Conservation (phyloP, 2,888 invertebrate genomes). For the Acrocera orbiculus region DNA sequence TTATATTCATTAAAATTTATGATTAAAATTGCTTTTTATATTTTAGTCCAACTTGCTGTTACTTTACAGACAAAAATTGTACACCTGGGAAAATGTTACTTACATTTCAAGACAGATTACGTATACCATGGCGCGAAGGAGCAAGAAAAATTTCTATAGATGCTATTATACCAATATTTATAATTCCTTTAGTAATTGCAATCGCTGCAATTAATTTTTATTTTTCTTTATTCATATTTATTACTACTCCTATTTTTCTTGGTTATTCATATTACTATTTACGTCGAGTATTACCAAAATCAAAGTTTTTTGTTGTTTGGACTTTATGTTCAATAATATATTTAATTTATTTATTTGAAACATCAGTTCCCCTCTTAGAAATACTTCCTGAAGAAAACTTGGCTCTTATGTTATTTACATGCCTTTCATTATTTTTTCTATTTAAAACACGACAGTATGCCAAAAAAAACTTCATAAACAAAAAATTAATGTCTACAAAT, state of each 20-base stretch:
- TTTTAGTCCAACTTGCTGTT: conserved; percentile 26
- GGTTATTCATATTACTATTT: conserved; percentile 20
- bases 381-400: conserved; percentile 49
- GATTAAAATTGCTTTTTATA: background rate
- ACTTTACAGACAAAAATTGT: conserved; percentile 18
- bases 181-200: conserved; percentile 33
- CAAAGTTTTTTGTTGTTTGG: conserved; percentile 63
- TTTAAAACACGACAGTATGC: conserved; percentile 20
- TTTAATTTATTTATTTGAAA: conserved; percentile 51
- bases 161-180: conserved; percentile 33
- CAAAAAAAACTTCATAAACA: conserved; percentile 23
- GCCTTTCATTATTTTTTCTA: conserved; percentile 19
- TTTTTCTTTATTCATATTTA: conserved; percentile 23
- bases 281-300: conserved; percentile 28
- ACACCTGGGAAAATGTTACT: conserved; percentile 26
- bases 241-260: conserved; percentile 19
- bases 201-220: conserved; percentile 33
- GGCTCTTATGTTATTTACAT: conserved; percentile 29
- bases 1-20: no score
- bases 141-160: conserved; percentile 37
- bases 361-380: conserved; percentile 53
- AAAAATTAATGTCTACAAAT: conserved; percentile 18
- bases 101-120: conserved; percentile 36
- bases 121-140: conserved; percentile 41
- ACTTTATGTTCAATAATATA: conserved; percentile 46